Percentiles rank a stretch among this genome's conserved stretches.
These are phyloP conservation scores for Oceanites oceanicus DNA, from an alignment of 2,113 vertebrate species.

Conservation along the genomic window DNA sequence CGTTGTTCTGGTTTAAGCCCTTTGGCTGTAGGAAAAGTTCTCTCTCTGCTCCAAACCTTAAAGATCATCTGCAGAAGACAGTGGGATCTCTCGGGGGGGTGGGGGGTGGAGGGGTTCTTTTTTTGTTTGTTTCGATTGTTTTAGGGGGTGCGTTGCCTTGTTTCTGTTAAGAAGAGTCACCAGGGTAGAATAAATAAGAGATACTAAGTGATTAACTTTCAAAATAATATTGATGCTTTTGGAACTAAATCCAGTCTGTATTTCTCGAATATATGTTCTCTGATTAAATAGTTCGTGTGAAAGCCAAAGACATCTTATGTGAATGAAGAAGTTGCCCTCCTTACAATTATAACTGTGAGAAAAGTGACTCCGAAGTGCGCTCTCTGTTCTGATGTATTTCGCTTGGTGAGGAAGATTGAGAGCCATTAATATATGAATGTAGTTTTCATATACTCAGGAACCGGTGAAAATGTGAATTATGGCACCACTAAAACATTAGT, in stretches of 20 bases:
- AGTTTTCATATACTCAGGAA: not conserved
- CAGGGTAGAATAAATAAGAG: not conserved
- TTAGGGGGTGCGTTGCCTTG: fast-evolving
- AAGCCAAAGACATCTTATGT: not conserved
- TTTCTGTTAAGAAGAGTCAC: not conserved
- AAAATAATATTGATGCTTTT: not conserved
- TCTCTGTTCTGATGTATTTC: not conserved
- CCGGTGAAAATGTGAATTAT: not conserved
- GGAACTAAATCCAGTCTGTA: not conserved
- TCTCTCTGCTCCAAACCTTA: not conserved
- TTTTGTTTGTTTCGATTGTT: not conserved
- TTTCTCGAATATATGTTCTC: not conserved
- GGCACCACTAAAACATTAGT: not conserved
- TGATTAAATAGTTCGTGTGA: not conserved
- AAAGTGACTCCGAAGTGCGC: not conserved
- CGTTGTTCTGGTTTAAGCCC: not conserved
- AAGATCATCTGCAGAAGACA: not conserved
- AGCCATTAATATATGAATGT: not conserved
- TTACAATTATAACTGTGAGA: not conserved
- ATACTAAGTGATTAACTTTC: not conserved
- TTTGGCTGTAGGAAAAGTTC: not conserved
- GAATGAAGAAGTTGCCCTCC: not conserved
- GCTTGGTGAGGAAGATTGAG: not conserved
- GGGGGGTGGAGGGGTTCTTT: not conserved
- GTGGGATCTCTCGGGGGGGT: fast-evolving